Evolutionary conservation across 2,888 invertebrate genomes (phyloP).

Genomic region (Sycophila texana): DNA sequence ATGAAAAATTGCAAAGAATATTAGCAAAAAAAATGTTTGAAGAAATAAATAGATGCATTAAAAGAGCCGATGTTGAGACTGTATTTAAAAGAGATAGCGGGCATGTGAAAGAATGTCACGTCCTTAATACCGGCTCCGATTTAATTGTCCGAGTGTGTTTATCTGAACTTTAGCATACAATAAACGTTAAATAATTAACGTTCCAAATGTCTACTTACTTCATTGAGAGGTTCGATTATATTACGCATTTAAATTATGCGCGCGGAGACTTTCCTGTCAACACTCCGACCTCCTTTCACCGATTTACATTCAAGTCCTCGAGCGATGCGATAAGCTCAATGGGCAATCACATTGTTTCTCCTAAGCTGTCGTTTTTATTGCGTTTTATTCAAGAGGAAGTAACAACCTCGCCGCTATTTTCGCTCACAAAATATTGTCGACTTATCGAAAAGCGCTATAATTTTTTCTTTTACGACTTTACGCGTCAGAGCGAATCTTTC

Average conservation of each 20-base stretch:
- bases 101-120: neutral
- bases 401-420: no score
- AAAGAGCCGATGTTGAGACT: neutral
- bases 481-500: no score
- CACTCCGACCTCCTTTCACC: constrained; percentile 20
- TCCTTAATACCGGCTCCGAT: neutral
- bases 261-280: constrained; percentile 8
- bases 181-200: constrained; percentile 35
- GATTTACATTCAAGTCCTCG: neutral
- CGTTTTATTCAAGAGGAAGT: no score
- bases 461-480: no score
- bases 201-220: constrained; percentile 14
- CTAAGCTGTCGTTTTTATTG: no score
- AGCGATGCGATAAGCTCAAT: neutral
- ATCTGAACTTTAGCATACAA: constrained; percentile 47
- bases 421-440: no score
- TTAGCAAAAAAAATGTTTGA: no score
- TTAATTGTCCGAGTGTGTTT: neutral
- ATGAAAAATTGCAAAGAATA: no score
- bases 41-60: no score
- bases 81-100: neutral
- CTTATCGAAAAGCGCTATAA: no score
- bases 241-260: neutral
- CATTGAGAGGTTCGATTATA: neutral
- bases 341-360: neutral